Conservation (phyloP, 2,888 invertebrate species). For the Lutraria lutraria region DNA sequence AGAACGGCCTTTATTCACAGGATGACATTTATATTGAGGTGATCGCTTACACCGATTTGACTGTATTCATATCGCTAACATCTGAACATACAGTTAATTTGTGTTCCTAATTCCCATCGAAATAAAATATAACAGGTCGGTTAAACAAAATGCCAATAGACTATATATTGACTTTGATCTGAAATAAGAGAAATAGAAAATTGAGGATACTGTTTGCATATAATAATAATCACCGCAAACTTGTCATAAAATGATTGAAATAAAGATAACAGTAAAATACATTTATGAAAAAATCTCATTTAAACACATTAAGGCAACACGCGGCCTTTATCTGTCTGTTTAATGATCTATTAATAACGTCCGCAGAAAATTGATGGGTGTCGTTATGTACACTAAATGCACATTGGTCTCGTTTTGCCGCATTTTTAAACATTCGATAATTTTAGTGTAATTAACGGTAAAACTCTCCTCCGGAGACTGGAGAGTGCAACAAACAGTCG, state of each 20-base stretch:
- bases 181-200: neutral
- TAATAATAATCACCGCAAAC: neutral
- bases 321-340: neutral
- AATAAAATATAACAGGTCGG: neutral
- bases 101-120: no score
- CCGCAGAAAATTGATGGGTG: neutral
- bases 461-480: constrained; percentile 25
- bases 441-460: neutral
- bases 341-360: constrained; percentile 13
- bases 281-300: neutral
- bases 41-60: no score
- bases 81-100: no score
- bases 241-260: neutral
- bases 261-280: neutral
- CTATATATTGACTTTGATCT: neutral
- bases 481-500: neutral
- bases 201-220: neutral
- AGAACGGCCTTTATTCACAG: no score
- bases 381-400: constrained; percentile 22
- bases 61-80: no score
- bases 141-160: neutral
- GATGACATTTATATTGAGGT: no score
- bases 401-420: neutral
- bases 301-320: neutral
- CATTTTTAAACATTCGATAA: neutral